Evolutionary conservation across 2,888 invertebrate genomes (phyloP).

Genomic region (Theristus sp.): DNA sequence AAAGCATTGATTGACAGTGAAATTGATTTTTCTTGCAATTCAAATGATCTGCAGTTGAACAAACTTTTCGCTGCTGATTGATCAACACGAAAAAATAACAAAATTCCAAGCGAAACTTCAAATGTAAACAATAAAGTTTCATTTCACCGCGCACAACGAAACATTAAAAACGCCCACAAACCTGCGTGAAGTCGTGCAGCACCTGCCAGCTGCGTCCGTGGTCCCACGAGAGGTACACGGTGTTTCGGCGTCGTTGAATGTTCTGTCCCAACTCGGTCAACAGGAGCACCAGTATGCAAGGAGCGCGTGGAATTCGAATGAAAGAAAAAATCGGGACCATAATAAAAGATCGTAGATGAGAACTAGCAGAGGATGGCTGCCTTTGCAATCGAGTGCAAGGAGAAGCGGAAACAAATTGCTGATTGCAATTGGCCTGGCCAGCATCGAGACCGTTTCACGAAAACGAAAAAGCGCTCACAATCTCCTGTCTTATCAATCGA

Average conservation of each 20-base stretch:
- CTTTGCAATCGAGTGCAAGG: no score
- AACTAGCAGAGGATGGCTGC: no score
- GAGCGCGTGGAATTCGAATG: no score
- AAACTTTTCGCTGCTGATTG: no score
- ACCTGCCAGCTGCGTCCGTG: slow-evolving; percentile 23
- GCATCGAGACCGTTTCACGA: not conserved
- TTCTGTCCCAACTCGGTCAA: slow-evolving; percentile 1
- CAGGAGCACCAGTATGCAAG: no score
- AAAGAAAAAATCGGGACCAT: no score
- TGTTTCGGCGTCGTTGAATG: slow-evolving; percentile 14
- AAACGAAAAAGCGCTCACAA: not conserved
- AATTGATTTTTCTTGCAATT: not conserved
- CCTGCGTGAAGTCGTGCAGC: slow-evolving; percentile 21
- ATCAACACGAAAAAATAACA: no score
- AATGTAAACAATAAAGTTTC: no score
- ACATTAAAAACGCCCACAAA: not conserved
- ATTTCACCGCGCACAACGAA: not conserved
- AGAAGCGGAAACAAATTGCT: no score
- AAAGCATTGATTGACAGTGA: slow-evolving; percentile 9
- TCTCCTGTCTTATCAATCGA: not conserved
- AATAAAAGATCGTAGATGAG: no score
- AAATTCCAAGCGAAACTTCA: no score
- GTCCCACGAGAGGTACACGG: slow-evolving; percentile 28
- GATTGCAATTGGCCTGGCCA: not conserved
- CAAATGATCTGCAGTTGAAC: no score